phyloP scores from a whole-genome alignment of 2,113 vertebrate genomes.

The Melanerpes formicivorus region DNA sequence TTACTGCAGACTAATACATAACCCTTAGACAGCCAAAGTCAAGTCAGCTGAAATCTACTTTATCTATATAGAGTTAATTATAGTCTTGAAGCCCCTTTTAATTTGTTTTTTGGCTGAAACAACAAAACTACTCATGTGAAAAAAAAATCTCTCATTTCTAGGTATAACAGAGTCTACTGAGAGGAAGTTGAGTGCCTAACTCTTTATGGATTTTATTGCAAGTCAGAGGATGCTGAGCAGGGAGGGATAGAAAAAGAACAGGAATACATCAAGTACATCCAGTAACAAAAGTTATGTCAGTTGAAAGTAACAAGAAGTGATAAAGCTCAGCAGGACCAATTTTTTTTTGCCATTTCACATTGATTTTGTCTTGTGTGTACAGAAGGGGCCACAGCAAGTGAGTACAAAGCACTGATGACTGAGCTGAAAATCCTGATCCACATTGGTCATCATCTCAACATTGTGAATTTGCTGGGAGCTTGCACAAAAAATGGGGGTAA shows the following conservation, averaged over 20 bases:
- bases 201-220: constrained; percentile 35
- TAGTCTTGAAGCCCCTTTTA: constrained; percentile 9
- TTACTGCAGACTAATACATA: neutral
- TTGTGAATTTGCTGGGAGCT: constrained; percentile 93
- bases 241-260: constrained; percentile 25
- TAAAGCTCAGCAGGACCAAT: neutral
- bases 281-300: neutral
- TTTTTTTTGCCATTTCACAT: neutral
- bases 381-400: constrained; percentile 93
- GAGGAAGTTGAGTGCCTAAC: constrained; percentile 61
- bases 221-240: constrained; percentile 58
- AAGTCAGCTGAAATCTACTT: neutral
- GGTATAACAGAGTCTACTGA: constrained; percentile 32
- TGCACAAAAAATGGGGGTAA: constrained; percentile 93
- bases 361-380: constrained; percentile 64
- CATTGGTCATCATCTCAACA: constrained; percentile 93
- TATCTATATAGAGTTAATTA: constrained; percentile 5
- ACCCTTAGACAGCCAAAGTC: neutral
- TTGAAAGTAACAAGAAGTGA: neutral
- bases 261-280: neutral
- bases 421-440: constrained; percentile 96
- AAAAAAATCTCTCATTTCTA: constrained; percentile 20
- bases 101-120: constrained; percentile 31
- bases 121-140: neutral
- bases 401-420: constrained; percentile 95